phyloP scores from a whole-genome alignment of 2,797 vertebrate genomes.

The Enteromius radiatus region DNA sequence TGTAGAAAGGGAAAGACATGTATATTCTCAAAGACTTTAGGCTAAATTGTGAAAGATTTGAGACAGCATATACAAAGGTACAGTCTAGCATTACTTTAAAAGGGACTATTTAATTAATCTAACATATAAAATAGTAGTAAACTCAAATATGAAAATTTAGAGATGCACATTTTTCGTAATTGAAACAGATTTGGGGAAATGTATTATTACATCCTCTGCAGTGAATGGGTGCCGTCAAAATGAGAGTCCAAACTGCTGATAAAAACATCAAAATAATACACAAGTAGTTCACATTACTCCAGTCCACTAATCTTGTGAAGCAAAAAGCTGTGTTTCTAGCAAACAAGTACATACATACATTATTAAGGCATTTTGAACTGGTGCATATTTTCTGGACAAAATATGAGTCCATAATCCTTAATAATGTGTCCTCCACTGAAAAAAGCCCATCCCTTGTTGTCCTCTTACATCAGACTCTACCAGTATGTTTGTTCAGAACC shows the following conservation, averaged over 20 bases:
- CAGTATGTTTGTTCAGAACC: not conserved
- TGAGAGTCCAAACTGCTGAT: not conserved
- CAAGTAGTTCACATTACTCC: not conserved
- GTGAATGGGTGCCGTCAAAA: not conserved
- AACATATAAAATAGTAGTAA: not conserved
- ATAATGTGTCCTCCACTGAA: not conserved
- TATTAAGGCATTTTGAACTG: not conserved
- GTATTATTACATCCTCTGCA: not conserved
- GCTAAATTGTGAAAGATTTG: constrained; percentile 29
- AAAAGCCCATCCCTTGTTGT: not conserved
- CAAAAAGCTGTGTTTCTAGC: not conserved
- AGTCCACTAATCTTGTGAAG: not conserved
- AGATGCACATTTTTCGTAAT: not conserved
- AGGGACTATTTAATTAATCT: not conserved
- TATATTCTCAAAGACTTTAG: constrained; percentile 32
- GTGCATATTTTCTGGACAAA: not conserved
- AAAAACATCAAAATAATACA: not conserved
- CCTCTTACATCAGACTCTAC: not conserved
- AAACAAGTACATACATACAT: not conserved
- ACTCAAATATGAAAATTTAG: not conserved
- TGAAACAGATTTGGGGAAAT: not conserved
- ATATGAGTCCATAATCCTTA: not conserved
- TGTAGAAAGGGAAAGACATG: constrained; percentile 5
- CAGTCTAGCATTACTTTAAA: not conserved
- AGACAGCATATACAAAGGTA: not conserved